Evolutionary conservation across 2,113 vertebrate genomes (phyloP).

Genomic region (Patagioenas fasciata): DNA sequence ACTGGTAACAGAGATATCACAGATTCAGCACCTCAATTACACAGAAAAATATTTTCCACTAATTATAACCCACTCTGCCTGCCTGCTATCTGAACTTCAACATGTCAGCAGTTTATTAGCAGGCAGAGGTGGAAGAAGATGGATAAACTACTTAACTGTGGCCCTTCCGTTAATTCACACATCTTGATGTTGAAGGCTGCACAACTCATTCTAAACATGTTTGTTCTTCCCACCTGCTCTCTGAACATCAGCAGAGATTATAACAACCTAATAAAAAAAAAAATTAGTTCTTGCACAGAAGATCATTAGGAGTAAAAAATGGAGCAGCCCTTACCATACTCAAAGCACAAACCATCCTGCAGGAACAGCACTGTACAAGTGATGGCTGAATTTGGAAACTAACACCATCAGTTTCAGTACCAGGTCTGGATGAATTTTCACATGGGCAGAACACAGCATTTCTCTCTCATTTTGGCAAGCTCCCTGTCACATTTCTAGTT

Average conservation of each 20-base stretch:
- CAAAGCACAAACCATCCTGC: background rate
- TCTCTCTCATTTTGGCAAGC: background rate
- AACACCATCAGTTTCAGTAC: background rate
- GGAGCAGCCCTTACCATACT: background rate
- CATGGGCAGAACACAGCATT: background rate
- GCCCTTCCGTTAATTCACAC: background rate
- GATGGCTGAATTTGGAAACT: background rate
- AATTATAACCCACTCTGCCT: background rate
- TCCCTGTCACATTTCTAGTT: background rate
- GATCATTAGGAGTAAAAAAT: background rate
- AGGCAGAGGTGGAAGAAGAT: background rate
- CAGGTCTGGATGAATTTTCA: background rate
- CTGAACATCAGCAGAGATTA: background rate
- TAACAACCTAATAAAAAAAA: background rate
- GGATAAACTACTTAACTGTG: conserved; percentile 1
- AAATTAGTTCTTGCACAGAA: background rate
- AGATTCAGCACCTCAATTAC: background rate
- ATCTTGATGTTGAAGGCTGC: background rate
- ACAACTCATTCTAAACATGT: background rate
- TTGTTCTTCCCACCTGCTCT: background rate
- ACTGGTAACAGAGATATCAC: background rate
- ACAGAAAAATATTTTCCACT: background rate
- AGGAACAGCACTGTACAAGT: background rate
- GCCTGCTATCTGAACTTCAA: background rate
- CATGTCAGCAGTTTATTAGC: background rate